Evolutionary conservation across 2,113 vertebrate genomes (phyloP).

Genomic region (Nothobranchius kuhntae): DNA sequence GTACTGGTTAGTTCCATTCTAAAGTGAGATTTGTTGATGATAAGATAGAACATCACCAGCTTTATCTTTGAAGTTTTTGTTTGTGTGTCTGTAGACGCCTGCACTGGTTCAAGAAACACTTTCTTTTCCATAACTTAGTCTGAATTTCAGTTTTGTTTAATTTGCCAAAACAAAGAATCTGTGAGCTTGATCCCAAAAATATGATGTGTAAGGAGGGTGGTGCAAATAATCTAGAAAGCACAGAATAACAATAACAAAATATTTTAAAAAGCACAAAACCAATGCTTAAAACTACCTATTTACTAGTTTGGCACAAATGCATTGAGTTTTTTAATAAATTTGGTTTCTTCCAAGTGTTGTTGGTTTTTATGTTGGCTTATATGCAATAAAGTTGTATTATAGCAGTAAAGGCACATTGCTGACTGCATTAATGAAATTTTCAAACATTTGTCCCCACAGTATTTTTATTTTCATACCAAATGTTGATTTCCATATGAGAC

Average conservation of each 20-base stretch:
- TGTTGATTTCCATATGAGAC: conserved; percentile 7
- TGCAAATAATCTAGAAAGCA: conserved; percentile 42
- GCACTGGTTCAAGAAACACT: conserved; percentile 3
- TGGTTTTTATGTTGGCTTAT: conserved; percentile 45
- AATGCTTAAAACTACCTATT: conserved; percentile 44
- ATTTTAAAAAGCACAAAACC: conserved; percentile 48
- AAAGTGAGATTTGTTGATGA: conserved; percentile 23
- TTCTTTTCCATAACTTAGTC: background rate
- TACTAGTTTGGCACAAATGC: conserved; percentile 15
- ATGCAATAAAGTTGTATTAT: conserved; percentile 55
- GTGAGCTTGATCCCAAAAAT: conserved; percentile 45
- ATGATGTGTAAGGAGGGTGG: conserved; percentile 18
- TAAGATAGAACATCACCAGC: conserved; percentile 23
- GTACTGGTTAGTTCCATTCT: conserved; percentile 6
- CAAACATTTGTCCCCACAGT: background rate
- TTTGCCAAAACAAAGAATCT: conserved; percentile 55
- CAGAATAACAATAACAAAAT: conserved; percentile 27
- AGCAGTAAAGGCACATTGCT: conserved; percentile 26
- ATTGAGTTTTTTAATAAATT: background rate
- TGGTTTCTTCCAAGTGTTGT: conserved; percentile 8
- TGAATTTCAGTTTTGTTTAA: conserved; percentile 13
- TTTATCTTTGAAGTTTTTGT: conserved; percentile 16
- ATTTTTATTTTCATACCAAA: conserved; percentile 17
- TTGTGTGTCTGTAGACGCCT: conserved; percentile 5
- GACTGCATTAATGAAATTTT: conserved; percentile 4